These are phyloP conservation scores for Oenanthe melanoleuca DNA, from an alignment of 2,113 vertebrate species.

Conservation along the genomic window DNA sequence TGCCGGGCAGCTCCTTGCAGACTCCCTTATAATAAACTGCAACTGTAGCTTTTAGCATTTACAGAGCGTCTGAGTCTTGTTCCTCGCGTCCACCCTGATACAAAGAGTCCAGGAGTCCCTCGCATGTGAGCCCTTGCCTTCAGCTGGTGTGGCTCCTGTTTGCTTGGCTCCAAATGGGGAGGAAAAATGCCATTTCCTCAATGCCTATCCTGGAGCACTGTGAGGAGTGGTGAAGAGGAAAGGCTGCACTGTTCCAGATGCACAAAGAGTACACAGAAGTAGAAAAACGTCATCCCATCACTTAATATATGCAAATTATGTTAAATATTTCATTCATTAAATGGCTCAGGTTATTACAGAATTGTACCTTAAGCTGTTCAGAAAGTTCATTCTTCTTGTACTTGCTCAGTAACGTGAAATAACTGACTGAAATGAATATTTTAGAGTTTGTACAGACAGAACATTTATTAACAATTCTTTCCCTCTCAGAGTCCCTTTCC, in stretches of 20 bases:
- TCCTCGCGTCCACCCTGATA: too few species aligned
- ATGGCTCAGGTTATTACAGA: constrained; percentile 50
- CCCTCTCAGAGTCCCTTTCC: constrained; percentile 71
- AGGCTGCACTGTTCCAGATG: neutral
- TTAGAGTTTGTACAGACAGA: constrained; percentile 75
- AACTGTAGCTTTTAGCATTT: too few species aligned
- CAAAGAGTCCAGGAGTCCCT: too few species aligned
- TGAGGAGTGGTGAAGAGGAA: neutral
- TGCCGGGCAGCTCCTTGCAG: too few species aligned
- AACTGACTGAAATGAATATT: constrained; percentile 65
- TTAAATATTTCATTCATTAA: constrained; percentile 74
- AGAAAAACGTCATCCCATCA: neutral
- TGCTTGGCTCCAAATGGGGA: neutral
- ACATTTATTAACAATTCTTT: constrained; percentile 79
- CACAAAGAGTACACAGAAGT: neutral
- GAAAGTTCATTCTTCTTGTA: constrained; percentile 64
- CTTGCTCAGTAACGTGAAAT: constrained; percentile 46
- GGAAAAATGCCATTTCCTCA: neutral
- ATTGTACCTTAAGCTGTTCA: constrained; percentile 55
- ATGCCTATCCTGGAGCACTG: neutral
- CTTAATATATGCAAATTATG: constrained; percentile 42
- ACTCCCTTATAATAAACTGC: too few species aligned
- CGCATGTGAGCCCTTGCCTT: neutral
- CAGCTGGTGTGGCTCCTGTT: fast-evolving
- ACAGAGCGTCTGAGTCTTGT: too few species aligned